Conservation (phyloP, 2,113 vertebrate genomes). For the Porphyrio hochstetteri region DNA sequence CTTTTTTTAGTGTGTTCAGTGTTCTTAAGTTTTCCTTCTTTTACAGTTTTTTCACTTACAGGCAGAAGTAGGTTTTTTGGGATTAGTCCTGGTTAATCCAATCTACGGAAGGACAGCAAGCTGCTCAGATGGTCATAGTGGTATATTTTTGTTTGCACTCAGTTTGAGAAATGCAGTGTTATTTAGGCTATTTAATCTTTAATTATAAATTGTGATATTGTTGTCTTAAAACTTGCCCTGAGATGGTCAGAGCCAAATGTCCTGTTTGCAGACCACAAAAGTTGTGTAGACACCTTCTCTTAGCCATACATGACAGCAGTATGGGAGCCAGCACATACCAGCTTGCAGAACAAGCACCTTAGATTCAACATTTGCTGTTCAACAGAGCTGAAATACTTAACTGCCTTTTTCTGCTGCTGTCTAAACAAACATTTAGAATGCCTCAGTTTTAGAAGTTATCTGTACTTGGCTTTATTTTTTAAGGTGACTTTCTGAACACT, state of each 20-base stretch:
- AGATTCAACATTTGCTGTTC: background rate
- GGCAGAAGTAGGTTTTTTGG: background rate
- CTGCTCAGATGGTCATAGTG: background rate
- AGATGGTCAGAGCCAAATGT: background rate
- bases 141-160: conserved; percentile 14
- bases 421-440: background rate
- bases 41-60: background rate
- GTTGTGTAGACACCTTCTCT: background rate
- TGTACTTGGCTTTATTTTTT: background rate
- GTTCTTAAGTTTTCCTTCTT: background rate
- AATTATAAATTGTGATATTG: background rate
- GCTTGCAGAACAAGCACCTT: rapidly evolving
- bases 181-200: background rate
- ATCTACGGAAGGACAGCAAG: background rate
- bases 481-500: background rate
- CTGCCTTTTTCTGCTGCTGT: background rate
- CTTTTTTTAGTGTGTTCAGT: background rate
- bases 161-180: background rate
- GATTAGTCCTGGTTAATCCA: background rate
- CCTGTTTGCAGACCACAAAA: background rate
- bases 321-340: background rate
- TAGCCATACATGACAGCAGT: rapidly evolving
- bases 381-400: background rate
- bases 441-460: background rate
- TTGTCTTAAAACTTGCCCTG: background rate